A percentile compares a stretch with the other conserved stretches of the same genome.
Conservation (phyloP, 2,113 vertebrate species). For the Pygoscelis antarcticus region DNA sequence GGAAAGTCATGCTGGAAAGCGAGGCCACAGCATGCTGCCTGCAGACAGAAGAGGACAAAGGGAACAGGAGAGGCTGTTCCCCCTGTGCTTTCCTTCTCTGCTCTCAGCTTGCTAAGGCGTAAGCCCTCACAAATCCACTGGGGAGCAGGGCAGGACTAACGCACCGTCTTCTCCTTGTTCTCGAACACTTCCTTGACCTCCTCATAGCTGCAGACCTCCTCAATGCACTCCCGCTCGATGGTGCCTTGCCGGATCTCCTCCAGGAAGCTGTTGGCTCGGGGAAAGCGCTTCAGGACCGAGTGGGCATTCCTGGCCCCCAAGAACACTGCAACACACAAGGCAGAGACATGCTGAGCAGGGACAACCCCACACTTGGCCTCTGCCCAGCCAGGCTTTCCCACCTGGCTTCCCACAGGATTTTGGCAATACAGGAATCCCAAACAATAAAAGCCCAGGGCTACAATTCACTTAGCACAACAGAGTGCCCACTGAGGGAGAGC, state of each 20-base stretch:
- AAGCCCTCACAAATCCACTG: not conserved
- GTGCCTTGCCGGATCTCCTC: slow-evolving; percentile 86
- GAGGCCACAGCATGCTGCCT: not conserved
- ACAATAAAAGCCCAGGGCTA: not conserved
- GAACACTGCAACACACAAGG: slow-evolving; percentile 77
- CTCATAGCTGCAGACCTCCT: slow-evolving; percentile 89
- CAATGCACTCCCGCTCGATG: slow-evolving; percentile 85
- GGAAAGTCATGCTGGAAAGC: not conserved
- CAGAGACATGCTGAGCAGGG: not conserved
- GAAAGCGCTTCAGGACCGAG: slow-evolving; percentile 83
- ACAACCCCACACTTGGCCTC: not conserved
- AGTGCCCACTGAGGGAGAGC: not conserved
- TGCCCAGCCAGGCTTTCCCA: not conserved
- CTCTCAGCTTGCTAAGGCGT: not conserved
- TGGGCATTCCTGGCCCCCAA: slow-evolving; percentile 81
- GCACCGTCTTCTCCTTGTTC: slow-evolving; percentile 86
- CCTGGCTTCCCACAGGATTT: not conserved
- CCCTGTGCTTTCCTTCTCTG: not conserved
- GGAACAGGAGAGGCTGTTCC: not conserved
- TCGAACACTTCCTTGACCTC: slow-evolving; percentile 89
- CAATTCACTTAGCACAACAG: not conserved
- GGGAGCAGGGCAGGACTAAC: slow-evolving; percentile 9
- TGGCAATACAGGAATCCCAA: not conserved
- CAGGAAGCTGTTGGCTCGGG: slow-evolving; percentile 84
- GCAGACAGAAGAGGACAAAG: not conserved